Percentiles rank a stretch among this genome's conserved stretches.
Conservation (phyloP, 1,140 invertebrate genomes). For the Batillaria attramentaria region DNA sequence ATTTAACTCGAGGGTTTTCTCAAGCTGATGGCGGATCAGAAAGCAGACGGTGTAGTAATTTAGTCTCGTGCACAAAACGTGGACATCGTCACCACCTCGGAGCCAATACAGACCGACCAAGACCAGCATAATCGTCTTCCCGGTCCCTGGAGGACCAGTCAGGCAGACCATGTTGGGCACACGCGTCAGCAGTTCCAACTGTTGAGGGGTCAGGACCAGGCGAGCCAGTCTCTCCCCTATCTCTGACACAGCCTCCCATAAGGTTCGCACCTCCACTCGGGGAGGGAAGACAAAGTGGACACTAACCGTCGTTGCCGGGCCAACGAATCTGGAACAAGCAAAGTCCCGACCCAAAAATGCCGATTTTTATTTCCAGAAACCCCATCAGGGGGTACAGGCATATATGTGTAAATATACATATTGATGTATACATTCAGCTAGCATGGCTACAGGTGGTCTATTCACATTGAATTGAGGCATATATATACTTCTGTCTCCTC, state of each 20-base stretch:
- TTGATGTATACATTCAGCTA: no score
- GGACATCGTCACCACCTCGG: not conserved
- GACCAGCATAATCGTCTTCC: conserved; percentile 4
- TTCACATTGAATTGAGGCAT: no score
- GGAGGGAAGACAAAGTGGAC: not conserved
- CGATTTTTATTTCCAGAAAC: no score
- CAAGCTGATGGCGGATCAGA: not conserved
- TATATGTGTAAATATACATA: no score
- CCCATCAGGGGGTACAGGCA: no score
- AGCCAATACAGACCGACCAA: not conserved
- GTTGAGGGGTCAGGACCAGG: not conserved
- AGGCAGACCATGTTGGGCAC: not conserved
- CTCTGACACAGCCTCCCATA: not conserved
- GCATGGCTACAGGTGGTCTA: no score
- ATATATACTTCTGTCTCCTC: no score
- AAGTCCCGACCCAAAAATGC: not conserved
- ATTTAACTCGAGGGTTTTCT: no score
- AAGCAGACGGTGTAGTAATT: not conserved
- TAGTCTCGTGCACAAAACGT: not conserved
- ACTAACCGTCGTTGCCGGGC: not conserved
- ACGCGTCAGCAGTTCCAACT: not conserved
- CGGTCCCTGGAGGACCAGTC: not conserved
- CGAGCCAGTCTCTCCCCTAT: not conserved
- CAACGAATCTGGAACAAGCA: not conserved
- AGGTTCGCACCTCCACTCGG: conserved; percentile 2